phyloP scores from a whole-genome alignment of 2,888 invertebrate species.

The Rhogogaster chlorosoma region DNA sequence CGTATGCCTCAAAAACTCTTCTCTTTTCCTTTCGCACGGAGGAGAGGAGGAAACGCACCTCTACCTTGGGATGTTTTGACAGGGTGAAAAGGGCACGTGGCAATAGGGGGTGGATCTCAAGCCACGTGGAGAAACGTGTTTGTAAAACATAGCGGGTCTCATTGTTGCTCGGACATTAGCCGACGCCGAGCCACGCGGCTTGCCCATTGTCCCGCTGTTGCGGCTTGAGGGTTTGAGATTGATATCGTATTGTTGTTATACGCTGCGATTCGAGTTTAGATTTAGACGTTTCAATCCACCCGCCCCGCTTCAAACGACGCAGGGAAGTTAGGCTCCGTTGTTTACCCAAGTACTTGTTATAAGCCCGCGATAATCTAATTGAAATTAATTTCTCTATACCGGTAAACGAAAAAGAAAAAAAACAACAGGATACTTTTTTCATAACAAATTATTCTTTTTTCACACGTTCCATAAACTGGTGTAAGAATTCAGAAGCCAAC shows the following conservation, averaged over 20 bases:
- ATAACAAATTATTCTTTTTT: no score
- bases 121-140: constrained; percentile 76
- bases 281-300: constrained; percentile 42
- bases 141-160: constrained; percentile 76
- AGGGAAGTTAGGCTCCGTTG: constrained; percentile 8
- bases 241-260: constrained; percentile 65
- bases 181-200: constrained; percentile 60
- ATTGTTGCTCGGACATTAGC: constrained; percentile 75
- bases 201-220: constrained; percentile 72
- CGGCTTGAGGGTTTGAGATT: constrained; percentile 70
- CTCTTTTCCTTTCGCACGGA: not conserved
- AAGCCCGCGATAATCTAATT: constrained; percentile 67
- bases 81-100: constrained; percentile 61
- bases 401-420: not conserved
- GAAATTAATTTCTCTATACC: constrained; percentile 65
- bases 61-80: constrained; percentile 73
- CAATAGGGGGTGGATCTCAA: constrained; percentile 46
- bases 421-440: not conserved
- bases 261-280: constrained; percentile 33
- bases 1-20: constrained; percentile 57
- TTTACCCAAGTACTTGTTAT: constrained; percentile 30
- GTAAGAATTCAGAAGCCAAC: not conserved
- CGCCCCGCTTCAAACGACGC: not conserved
- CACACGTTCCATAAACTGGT: no score
- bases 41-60: not conserved